Conservation (phyloP, 2,888 invertebrate genomes). For the Thecophora atra region DNA sequence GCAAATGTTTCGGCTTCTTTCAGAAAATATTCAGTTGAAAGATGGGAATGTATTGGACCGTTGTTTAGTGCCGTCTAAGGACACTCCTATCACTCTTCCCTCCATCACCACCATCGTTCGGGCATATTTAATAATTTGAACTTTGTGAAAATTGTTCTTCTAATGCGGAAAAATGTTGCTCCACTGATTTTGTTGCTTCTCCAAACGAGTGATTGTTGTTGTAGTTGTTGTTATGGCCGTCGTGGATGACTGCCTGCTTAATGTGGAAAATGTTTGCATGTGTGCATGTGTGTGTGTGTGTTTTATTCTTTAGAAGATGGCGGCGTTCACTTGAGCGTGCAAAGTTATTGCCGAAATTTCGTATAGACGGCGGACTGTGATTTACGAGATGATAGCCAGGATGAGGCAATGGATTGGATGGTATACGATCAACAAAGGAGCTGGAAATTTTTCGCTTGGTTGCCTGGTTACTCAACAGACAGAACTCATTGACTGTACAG, state of each 20-base stretch:
- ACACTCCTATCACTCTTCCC: not conserved
- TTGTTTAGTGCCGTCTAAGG: not conserved
- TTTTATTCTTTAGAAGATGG: conserved; percentile 15
- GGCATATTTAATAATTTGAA: conserved; percentile 40
- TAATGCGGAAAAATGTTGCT: conserved; percentile 23
- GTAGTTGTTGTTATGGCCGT: conserved; percentile 10
- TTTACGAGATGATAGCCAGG: conserved; percentile 19
- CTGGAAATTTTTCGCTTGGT: not conserved
- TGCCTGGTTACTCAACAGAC: not conserved
- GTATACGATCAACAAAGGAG: not conserved
- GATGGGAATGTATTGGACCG: not conserved
- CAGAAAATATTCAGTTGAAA: not conserved
- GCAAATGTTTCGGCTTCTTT: not conserved
- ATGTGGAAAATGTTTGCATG: conserved; percentile 2
- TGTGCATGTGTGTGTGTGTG: conserved; percentile 26
- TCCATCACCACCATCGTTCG: not conserved
- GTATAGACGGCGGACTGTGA: conserved; percentile 27
- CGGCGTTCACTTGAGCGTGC: conserved; percentile 58
- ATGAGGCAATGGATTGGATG: not conserved
- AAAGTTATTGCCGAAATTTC: conserved; percentile 58
- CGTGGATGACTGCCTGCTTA: too few relatives aligned
- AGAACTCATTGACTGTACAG: not conserved
- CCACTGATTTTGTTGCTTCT: conserved; percentile 17
- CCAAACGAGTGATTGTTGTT: not conserved
- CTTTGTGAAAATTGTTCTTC: conserved; percentile 43